Conservation (phyloP, 2,888 invertebrate species). For the Dimorphilus gyrociliatus region DNA sequence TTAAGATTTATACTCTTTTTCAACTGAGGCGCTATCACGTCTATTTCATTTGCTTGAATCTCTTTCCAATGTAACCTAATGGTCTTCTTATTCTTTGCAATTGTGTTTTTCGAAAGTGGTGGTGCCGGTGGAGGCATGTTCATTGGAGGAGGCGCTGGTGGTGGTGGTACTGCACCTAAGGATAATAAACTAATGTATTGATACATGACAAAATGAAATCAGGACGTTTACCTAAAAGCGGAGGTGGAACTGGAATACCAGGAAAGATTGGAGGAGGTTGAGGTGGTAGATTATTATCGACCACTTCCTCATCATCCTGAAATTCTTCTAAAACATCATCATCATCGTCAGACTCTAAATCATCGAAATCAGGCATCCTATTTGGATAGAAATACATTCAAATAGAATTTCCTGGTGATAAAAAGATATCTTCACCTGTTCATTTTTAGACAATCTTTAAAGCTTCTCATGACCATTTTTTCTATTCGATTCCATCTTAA, state of each 20-base stretch:
- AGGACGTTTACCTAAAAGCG: slow-evolving; percentile 15
- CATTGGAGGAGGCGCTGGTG: slow-evolving; percentile 6
- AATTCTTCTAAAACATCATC: slow-evolving; percentile 47
- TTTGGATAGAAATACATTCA: too few species aligned
- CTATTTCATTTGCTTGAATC: slow-evolving; percentile 34
- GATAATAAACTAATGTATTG: too few species aligned
- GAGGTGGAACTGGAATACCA: slow-evolving; percentile 16
- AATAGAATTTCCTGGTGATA: too few species aligned
- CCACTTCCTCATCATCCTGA: slow-evolving; percentile 29
- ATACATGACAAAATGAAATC: too few species aligned
- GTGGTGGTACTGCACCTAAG: slow-evolving; percentile 9
- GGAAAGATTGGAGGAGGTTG: slow-evolving; percentile 20
- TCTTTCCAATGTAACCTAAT: slow-evolving; percentile 97
- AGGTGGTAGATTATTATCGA: slow-evolving; percentile 12
- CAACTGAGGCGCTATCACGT: too few species aligned
- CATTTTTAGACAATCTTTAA: too few species aligned
- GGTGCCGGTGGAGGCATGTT: slow-evolving; percentile 14
- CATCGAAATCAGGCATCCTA: slow-evolving; percentile 97
- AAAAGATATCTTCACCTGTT: too few species aligned
- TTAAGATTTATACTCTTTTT: slow-evolving; percentile 15
- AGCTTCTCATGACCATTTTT: slow-evolving; percentile 16
- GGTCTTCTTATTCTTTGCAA: slow-evolving; percentile 60
- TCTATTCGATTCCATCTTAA: slow-evolving; percentile 77
- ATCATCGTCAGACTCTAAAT: slow-evolving; percentile 71
- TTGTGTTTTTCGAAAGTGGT: slow-evolving; percentile 11